Conservation (phyloP, 1,140 invertebrate species). For the Grapholita molesta region DNA sequence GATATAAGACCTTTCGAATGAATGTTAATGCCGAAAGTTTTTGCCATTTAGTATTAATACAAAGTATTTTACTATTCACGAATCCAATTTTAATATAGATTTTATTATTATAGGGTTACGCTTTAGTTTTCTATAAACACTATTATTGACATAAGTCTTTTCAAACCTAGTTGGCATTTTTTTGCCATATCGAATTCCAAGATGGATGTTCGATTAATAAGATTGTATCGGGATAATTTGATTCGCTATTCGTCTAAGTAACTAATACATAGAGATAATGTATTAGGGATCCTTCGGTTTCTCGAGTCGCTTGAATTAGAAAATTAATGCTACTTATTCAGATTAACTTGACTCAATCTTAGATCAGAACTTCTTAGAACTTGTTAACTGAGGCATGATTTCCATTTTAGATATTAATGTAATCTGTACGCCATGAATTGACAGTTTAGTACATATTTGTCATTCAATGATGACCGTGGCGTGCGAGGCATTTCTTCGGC, state of each 20-base stretch:
- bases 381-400: no score
- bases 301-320: no score
- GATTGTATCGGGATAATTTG: constrained; percentile 13
- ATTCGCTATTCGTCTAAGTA: constrained; percentile 1
- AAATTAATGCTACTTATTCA: no score
- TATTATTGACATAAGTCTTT: not conserved
- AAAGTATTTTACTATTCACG: not conserved
- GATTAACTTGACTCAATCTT: no score
- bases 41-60: not conserved
- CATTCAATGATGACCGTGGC: no score
- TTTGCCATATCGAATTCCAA: not conserved
- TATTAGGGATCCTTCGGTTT: not conserved
- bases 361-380: no score
- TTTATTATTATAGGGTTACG: not conserved
- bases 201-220: constrained; percentile 10
- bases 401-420: no score
- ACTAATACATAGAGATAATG: not conserved
- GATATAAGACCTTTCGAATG: not conserved
- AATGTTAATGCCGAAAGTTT: not conserved
- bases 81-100: not conserved
- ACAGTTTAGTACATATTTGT: no score
- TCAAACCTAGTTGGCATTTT: not conserved
- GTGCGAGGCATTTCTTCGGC: no score
- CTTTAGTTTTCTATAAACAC: not conserved
- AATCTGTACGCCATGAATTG: no score